Conservation (phyloP, 2,797 vertebrate genomes). For the Dermochelys coriacea region DNA sequence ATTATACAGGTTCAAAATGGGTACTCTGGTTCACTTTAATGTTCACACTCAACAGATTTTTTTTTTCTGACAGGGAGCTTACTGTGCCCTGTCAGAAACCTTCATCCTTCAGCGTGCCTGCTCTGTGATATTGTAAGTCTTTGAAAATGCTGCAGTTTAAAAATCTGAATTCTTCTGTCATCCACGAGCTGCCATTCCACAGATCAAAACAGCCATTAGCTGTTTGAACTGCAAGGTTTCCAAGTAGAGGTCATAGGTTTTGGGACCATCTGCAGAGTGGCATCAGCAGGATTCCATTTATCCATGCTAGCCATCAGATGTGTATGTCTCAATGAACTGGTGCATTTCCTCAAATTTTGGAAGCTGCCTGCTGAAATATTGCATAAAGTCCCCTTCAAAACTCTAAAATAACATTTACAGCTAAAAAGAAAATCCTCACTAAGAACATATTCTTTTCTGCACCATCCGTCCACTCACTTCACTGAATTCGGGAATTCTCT, state of each 20-base stretch:
- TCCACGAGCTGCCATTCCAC: neutral
- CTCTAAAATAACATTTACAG: neutral
- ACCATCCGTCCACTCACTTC: neutral
- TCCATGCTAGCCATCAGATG: neutral
- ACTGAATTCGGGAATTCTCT: neutral
- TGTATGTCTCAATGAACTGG: neutral
- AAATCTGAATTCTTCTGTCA: neutral
- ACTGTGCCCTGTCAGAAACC: neutral
- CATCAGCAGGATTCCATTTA: neutral
- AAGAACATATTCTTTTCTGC: neutral
- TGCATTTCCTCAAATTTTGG: neutral
- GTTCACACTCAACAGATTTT: neutral
- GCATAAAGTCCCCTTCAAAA: neutral
- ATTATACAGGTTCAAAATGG: neutral
- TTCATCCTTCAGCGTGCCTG: neutral
- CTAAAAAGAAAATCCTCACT: neutral
- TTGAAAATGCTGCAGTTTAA: neutral
- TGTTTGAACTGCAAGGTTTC: too few relatives aligned
- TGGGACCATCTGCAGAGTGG: neutral
- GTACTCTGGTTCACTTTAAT: neutral
- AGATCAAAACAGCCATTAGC: neutral
- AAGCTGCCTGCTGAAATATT: neutral
- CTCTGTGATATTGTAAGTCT: neutral
- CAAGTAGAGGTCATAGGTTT: neutral
- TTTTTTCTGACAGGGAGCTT: neutral